These are phyloP conservation scores for Mesembrinibis cayennensis DNA, from an alignment of 2,113 vertebrate species.

Conservation along the genomic window DNA sequence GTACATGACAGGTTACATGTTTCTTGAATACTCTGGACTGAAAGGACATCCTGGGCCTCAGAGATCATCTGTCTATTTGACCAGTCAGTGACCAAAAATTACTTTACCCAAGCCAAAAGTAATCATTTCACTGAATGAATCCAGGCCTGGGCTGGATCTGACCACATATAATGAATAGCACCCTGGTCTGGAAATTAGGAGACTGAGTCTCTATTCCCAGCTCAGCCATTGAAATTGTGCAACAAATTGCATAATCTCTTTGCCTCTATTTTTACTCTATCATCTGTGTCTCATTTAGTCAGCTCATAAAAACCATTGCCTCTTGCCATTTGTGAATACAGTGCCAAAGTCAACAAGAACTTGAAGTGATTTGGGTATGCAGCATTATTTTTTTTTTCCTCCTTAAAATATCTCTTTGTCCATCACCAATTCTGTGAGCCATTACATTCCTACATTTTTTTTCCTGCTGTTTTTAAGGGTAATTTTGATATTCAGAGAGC, in stretches of 20 bases:
- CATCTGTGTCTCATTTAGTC: constrained; percentile 47
- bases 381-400: background rate
- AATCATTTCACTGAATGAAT: background rate
- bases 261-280: constrained; percentile 31
- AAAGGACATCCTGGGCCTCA: background rate
- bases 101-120: background rate
- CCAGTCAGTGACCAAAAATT: background rate
- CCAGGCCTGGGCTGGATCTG: background rate
- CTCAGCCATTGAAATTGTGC: constrained; percentile 19
- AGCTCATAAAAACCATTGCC: background rate
- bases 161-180: background rate
- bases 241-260: constrained; percentile 16
- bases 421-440: background rate
- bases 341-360: constrained; percentile 31
- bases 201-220: background rate
- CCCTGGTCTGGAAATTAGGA: background rate
- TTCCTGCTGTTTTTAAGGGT: background rate
- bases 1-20: background rate
- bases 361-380: background rate
- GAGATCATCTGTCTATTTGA: background rate
- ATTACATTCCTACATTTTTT: background rate
- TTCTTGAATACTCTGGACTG: background rate
- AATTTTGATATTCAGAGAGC: background rate
- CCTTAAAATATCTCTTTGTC: background rate
- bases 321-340: constrained; percentile 6